Conservation (phyloP, 2,888 invertebrate genomes). For the Epirrita christyi region DNA sequence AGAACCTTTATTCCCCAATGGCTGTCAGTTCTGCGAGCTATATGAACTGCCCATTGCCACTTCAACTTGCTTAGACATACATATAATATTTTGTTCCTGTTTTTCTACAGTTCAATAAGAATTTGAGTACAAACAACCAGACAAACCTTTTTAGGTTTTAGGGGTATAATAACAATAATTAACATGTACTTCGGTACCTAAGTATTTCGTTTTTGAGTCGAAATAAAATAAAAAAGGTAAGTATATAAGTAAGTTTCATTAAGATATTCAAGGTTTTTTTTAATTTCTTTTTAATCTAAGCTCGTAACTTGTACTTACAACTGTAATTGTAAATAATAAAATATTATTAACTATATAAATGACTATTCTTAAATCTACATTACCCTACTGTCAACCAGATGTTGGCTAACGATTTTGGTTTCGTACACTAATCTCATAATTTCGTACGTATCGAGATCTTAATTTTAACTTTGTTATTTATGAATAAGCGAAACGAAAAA, state of each 20-base stretch:
- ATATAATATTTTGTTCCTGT: background rate
- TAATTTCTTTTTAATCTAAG: conserved; percentile 55
- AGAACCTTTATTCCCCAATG: no score
- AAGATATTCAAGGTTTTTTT: no score
- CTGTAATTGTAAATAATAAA: conserved; percentile 22
- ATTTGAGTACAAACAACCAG: no score
- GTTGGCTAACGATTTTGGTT: conserved; percentile 9
- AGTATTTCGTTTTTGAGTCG: background rate
- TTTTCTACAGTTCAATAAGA: no score
- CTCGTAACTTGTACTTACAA: conserved; percentile 69
- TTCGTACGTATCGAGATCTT: conserved; percentile 14
- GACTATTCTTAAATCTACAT: conserved; percentile 15
- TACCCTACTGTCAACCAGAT: conserved; percentile 1
- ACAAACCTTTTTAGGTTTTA: no score
- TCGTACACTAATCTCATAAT: conserved; percentile 1
- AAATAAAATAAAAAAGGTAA: conserved; percentile 21
- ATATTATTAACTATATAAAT: conserved; percentile 19
- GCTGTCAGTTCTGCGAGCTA: no score
- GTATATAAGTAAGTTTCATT: no score
- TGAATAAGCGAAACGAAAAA: background rate
- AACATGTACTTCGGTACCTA: background rate
- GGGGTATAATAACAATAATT: no score
- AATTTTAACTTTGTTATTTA: background rate
- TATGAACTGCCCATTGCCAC: no score
- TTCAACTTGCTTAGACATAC: no score